Conservation (phyloP, 2,113 vertebrate genomes). For the Vireo altiloquus region DNA sequence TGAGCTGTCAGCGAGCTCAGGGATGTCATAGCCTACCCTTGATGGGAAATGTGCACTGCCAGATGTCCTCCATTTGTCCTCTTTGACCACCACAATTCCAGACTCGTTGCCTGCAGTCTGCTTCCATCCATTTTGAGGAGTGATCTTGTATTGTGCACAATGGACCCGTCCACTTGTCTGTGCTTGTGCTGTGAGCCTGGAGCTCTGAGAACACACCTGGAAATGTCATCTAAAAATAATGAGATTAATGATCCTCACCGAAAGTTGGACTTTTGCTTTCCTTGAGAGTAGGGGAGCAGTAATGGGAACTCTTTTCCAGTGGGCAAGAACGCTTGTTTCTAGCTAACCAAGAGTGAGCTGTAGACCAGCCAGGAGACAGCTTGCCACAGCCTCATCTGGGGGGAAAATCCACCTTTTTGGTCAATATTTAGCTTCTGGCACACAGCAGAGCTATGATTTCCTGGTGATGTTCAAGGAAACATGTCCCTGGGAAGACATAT, state of each 20-base stretch:
- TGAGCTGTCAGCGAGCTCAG: not conserved
- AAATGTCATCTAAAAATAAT: not conserved
- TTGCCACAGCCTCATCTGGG: not conserved
- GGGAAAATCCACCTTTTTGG: not conserved
- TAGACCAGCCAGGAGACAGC: not conserved
- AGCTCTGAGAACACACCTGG: not conserved
- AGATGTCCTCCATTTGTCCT: not conserved
- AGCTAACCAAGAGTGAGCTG: not conserved
- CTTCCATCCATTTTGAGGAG: not conserved
- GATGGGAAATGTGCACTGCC: not conserved
- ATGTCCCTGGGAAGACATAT: not conserved
- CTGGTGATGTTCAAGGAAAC: not conserved
- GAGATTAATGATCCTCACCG: not conserved
- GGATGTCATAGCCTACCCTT: not conserved
- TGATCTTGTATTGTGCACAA: rapidly evolving
- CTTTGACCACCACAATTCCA: not conserved
- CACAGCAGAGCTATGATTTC: not conserved
- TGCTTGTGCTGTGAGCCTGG: not conserved
- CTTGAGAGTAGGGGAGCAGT: not conserved
- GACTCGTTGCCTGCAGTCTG: not conserved
- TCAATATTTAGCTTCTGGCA: not conserved
- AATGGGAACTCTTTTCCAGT: not conserved
- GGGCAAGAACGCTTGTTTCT: not conserved
- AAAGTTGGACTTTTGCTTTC: not conserved
- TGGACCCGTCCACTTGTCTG: not conserved